A percentile compares a stretch with the other conserved stretches of the same genome.
Conservation (phyloP, 1,140 invertebrate species). For the Danaus plexippus region DNA sequence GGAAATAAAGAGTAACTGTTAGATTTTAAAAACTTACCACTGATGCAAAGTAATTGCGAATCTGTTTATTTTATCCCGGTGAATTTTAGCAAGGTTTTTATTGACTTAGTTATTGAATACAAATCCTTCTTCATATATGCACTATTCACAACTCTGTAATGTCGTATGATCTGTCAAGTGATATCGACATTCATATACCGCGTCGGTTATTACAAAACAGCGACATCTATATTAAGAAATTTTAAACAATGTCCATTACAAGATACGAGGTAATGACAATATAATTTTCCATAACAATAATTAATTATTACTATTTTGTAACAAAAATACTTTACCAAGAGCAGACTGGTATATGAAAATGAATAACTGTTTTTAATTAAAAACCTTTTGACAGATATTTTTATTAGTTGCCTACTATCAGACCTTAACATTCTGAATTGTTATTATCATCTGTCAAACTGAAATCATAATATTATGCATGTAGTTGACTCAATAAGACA, state of each 20-base stretch:
- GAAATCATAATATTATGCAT: slow-evolving; percentile 16
- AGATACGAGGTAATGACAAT: too few species aligned
- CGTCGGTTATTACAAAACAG: slow-evolving; percentile 1
- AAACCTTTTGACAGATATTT: too few species aligned
- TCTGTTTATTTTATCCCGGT: slow-evolving; percentile 23
- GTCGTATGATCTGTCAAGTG: slow-evolving; percentile 15
- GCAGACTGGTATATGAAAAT: too few species aligned
- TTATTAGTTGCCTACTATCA: too few species aligned
- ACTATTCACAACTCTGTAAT: slow-evolving; percentile 5
- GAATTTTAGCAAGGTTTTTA: slow-evolving; percentile 31
- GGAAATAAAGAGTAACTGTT: too few species aligned
- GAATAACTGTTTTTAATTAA: too few species aligned
- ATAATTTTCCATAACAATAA: too few species aligned
- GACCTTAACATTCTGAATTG: too few species aligned
- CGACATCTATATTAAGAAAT: slow-evolving; percentile 1
- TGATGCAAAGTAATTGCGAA: slow-evolving; percentile 19
- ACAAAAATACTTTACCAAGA: too few species aligned
- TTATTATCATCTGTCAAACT: slow-evolving; percentile 1
- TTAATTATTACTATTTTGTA: too few species aligned
- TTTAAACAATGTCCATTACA: too few species aligned
- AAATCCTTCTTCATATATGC: slow-evolving; percentile 12
- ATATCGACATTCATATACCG: slow-evolving; percentile 9
- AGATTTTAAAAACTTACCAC: slow-evolving; percentile 35
- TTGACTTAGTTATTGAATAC: slow-evolving; percentile 40
- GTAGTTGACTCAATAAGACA: too few species aligned